Conservation (phyloP, 2,888 invertebrate species). For the Xanthorhoe spadicearia region DNA sequence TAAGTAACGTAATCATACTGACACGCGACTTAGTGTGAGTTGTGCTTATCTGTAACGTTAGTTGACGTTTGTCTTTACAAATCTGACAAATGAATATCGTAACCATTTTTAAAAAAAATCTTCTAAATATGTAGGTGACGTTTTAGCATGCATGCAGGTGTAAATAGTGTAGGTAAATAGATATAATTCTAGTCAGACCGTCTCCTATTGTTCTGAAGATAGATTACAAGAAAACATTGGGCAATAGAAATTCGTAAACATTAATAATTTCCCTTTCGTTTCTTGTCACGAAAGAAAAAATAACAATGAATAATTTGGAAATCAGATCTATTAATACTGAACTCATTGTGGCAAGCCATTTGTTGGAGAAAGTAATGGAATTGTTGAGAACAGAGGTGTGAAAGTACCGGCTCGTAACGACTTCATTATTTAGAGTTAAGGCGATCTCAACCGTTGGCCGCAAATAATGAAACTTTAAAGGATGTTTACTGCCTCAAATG, state of each 20-base stretch:
- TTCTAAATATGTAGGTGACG: too few relatives aligned
- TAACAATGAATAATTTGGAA: slow-evolving; percentile 4
- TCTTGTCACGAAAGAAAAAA: background rate
- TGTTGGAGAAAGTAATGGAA: slow-evolving; percentile 67
- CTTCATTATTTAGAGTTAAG: slow-evolving; percentile 37
- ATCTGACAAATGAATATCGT: too few relatives aligned
- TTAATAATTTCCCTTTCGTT: background rate
- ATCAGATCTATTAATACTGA: slow-evolving; percentile 22
- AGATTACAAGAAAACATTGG: too few relatives aligned
- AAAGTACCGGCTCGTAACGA: slow-evolving; percentile 59
- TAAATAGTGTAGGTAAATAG: too few relatives aligned
- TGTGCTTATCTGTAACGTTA: too few relatives aligned
- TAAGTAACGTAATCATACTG: too few relatives aligned
- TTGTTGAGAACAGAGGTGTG: slow-evolving; percentile 67
- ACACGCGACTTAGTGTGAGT: too few relatives aligned
- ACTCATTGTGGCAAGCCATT: slow-evolving; percentile 39
- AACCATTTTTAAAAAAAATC: too few relatives aligned
- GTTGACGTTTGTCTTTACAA: too few relatives aligned
- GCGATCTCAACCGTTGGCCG: slow-evolving; percentile 22
- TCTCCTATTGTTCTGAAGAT: too few relatives aligned
- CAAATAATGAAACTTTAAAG: slow-evolving; percentile 26
- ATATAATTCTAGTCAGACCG: too few relatives aligned
- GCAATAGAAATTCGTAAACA: background rate
- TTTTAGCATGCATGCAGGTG: too few relatives aligned
- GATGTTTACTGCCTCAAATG: background rate